Evolutionary conservation across 2,888 invertebrate genomes (phyloP).

Genomic region (Phyllotreta striolata): DNA sequence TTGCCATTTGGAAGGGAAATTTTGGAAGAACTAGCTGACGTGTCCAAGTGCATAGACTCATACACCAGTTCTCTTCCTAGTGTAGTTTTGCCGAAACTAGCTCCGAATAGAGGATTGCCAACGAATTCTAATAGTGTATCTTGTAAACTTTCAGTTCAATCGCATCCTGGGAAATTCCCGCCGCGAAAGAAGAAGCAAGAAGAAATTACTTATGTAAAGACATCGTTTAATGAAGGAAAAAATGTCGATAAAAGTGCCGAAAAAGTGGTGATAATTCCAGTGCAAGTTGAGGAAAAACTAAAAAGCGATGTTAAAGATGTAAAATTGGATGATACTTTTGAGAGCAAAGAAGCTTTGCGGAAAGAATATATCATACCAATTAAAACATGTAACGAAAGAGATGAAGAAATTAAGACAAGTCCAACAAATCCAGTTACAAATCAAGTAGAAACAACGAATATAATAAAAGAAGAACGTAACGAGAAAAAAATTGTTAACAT

Average conservation of each 20-base stretch:
- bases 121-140: conserved; percentile 37
- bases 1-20: conserved; percentile 76
- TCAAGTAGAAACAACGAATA: not conserved
- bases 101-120: conserved; percentile 33
- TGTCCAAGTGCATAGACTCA: conserved; percentile 63
- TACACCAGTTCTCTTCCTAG: conserved; percentile 45
- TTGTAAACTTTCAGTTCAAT: conserved; percentile 44
- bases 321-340: not conserved
- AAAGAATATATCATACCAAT: conserved; percentile 5
- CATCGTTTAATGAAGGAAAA: not conserved
- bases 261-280: conserved; percentile 3
- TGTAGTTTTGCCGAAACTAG: conserved; percentile 38
- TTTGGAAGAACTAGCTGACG: conserved; percentile 72
- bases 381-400: not conserved
- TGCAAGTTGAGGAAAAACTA: not conserved
- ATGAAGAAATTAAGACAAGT: not conserved
- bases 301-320: conserved; percentile 12
- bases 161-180: conserved; percentile 16
- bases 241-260: not conserved
- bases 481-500: too few relatives aligned
- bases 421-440: not conserved
- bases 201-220: conserved; percentile 17
- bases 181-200: conserved; percentile 2
- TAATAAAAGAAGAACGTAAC: not conserved
- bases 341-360: not conserved